A percentile compares a stretch with the other conserved stretches of the same genome.
These are phyloP conservation scores for Dasyprocta punctata DNA, from an alignment of 2,113 vertebrate genomes.

Conservation along the genomic window DNA sequence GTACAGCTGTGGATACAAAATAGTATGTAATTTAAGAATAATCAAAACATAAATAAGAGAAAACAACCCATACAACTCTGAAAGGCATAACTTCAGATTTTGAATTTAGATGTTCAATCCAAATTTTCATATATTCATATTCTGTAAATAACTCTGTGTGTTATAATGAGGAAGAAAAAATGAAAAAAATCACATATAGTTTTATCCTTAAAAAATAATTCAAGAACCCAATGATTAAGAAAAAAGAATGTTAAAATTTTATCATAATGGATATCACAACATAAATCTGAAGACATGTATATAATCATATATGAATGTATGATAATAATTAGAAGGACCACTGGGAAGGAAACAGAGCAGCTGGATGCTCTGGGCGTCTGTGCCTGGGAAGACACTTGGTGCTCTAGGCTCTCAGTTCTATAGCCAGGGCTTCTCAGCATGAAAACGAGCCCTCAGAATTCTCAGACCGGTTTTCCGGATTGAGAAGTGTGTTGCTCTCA, in stretches of 20 bases:
- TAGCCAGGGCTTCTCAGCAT: too few relatives aligned
- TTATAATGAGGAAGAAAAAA: not conserved
- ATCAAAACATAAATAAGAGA: not conserved
- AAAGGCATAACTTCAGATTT: not conserved
- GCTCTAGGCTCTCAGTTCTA: too few relatives aligned
- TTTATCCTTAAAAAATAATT: not conserved
- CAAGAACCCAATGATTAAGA: not conserved
- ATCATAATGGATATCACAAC: not conserved
- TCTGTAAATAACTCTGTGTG: not conserved
- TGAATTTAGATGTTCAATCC: not conserved
- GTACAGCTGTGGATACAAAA: not conserved
- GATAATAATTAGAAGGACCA: not conserved
- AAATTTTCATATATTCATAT: not conserved
- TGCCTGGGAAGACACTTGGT: too few relatives aligned
- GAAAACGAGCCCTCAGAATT: too few relatives aligned
- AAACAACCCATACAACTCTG: not conserved
- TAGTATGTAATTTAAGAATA: not conserved
- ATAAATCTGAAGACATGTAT: not conserved
- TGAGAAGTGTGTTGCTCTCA: too few relatives aligned
- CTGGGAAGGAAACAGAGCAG: too few relatives aligned
- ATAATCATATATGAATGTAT: not conserved
- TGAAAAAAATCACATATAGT: not conserved
- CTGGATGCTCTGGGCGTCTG: too few relatives aligned
- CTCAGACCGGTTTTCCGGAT: too few relatives aligned
- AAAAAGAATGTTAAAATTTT: not conserved